Evolutionary conservation across 2,113 vertebrate genomes (phyloP).

Genomic region (Barbus barbus): DNA sequence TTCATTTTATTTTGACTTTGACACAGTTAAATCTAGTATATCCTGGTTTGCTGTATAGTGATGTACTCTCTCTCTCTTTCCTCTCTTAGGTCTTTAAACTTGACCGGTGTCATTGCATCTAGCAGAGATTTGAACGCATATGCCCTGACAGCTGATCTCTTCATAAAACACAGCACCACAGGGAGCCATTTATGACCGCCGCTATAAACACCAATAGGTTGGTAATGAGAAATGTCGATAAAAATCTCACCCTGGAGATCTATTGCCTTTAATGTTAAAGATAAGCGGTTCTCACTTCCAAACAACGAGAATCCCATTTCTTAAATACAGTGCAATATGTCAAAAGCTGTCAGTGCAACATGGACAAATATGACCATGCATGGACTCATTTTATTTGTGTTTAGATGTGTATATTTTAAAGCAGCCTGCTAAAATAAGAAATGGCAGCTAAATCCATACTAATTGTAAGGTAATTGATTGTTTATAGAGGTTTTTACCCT

Average conservation of each 20-base stretch:
- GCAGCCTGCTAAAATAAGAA: background rate
- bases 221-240: slow-evolving; percentile 80
- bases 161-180: slow-evolving; percentile 65
- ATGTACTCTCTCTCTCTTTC: background rate
- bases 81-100: background rate
- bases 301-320: slow-evolving; percentile 74
- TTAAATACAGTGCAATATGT: slow-evolving; percentile 70
- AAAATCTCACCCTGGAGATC: slow-evolving; percentile 68
- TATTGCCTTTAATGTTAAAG: slow-evolving; percentile 73
- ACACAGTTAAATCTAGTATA: background rate
- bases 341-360: slow-evolving; percentile 54
- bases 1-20: too few species aligned
- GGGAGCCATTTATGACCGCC: slow-evolving; percentile 69
- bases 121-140: background rate
- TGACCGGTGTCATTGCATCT: background rate
- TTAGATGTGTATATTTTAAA: background rate
- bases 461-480: slow-evolving; percentile 20
- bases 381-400: background rate
- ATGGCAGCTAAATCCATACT: background rate
- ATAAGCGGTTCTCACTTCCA: slow-evolving; percentile 71
- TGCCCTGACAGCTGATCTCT: slow-evolving; percentile 69
- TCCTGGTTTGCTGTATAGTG: background rate
- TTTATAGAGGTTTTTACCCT: slow-evolving; percentile 11
- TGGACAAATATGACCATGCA: slow-evolving; percentile 17
- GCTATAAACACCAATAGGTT: slow-evolving; percentile 74